phyloP scores from a whole-genome alignment of 1,140 invertebrate species.

The Periplaneta americana region DNA sequence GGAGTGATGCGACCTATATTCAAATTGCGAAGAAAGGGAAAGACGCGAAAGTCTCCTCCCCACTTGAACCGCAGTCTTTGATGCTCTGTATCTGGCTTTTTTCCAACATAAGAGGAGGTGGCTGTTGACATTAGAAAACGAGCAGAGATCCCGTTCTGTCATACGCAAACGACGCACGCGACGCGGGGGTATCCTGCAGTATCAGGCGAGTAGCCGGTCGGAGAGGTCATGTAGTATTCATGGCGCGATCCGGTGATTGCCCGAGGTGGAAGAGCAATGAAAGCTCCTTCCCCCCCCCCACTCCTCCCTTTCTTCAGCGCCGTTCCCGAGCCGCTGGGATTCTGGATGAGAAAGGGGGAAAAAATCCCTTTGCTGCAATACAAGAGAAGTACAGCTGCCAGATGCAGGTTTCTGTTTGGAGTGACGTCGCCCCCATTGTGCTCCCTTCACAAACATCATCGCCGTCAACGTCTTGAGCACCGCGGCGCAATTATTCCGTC shows the following conservation, averaged over 20 bases:
- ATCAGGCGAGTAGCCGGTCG: not conserved
- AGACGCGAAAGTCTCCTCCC: too few species aligned
- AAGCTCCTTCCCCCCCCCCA: not conserved
- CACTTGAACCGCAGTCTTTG: too few species aligned
- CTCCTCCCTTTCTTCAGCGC: not conserved
- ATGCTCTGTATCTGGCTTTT: not conserved
- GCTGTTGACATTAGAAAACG: not conserved
- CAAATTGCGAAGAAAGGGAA: not conserved
- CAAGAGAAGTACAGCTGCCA: not conserved
- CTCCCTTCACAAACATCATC: not conserved
- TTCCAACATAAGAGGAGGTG: not conserved
- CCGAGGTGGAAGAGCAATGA: not conserved
- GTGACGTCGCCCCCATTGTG: not conserved
- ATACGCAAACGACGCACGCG: not conserved
- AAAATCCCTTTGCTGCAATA: not conserved
- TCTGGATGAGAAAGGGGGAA: not conserved
- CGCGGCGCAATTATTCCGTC: too few species aligned
- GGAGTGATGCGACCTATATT: not conserved
- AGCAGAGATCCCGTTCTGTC: not conserved
- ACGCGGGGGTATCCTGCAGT: not conserved
- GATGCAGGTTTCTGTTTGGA: not conserved
- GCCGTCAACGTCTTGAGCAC: not conserved
- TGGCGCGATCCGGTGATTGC: not conserved
- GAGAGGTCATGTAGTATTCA: not conserved
- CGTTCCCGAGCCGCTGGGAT: not conserved